phyloP scores from a whole-genome alignment of 2,888 invertebrate species.

The Orthosia gracilis region DNA sequence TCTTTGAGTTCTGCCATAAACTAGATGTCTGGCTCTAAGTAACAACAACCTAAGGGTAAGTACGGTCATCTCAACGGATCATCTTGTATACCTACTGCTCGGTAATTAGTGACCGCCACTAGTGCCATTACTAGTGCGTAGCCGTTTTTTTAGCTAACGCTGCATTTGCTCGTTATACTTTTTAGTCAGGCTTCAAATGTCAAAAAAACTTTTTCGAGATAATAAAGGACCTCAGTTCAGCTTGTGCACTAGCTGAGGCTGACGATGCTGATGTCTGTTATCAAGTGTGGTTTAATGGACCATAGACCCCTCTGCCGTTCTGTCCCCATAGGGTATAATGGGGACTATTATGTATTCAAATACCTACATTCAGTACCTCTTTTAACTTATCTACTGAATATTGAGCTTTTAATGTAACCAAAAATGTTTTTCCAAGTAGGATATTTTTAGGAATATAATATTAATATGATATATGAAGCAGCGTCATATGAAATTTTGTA shows the following conservation, averaged over 20 bases:
- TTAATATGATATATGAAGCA: not conserved
- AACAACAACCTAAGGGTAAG: too few relatives aligned
- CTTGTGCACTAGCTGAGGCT: not conserved
- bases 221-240: not conserved
- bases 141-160: not conserved
- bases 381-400: not conserved
- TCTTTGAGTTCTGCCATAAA: not conserved
- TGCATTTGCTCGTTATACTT: not conserved
- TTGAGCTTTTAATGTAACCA: conserved; percentile 2
- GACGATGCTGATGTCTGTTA: not conserved
- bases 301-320: too few relatives aligned
- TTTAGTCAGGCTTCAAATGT: not conserved
- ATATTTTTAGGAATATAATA: conserved; percentile 2
- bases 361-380: too few relatives aligned
- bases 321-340: not conserved
- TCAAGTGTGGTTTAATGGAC: too few relatives aligned
- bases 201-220: too few relatives aligned
- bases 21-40: not conserved
- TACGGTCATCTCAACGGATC: too few relatives aligned
- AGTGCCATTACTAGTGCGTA: not conserved
- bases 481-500: conserved; percentile 1
- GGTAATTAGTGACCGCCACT: not conserved
- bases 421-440: not conserved
- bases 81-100: not conserved
- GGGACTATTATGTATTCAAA: not conserved